Evolutionary conservation across 2,113 vertebrate species (phyloP), one percentile per base, ranked within the genome.

Genomic region (Hydropotes inermis): DNA sequence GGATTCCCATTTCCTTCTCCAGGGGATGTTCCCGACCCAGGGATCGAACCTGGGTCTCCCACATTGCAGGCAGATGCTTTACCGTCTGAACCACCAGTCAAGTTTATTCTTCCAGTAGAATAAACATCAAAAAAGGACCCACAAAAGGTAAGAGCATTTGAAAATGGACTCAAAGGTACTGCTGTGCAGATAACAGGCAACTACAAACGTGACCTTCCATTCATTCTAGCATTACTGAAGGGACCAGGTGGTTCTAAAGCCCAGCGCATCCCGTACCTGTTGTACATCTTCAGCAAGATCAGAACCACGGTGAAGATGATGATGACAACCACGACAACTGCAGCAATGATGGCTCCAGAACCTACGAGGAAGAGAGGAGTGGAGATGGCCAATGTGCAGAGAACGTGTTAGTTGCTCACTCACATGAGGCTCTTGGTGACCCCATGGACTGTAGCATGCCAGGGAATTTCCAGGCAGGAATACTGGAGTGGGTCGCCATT

Each of bases 271-370:
- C 47, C 84, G 0, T 98, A 99, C 99, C 99, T 99, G 99, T 99
- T 99, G 89, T 99, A 99, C 1, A 99, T 99, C 99, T 99, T 99
- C 97, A 99, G 92, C 84, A 99, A 98, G 97, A 99, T 98, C 95
- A 99, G 99, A 39, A 99, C 98, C 98, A 98, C 98, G 1, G 99
- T 98, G 60, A 99, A 99, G 98, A 99, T 98, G 97, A 99, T 87
- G 87, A 99, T 99, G 88, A 99, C 99, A 5, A 99, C 99, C 5
- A 99, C 99, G 67, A 99, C 99, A 0, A 99, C 99, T 95, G 99
- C 98, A 43, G 99, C 99, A 14, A 99, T 99, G 97, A 99, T 99
- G 76, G 99, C 99, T 61, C 99, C 99, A 43, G 99, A 99, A 97
- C 99, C 99, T 99, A 96, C 14, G 3, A 52, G 50, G 30, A 43